Conservation (phyloP, 2,888 invertebrate species). For the Acrobasis consociella region DNA sequence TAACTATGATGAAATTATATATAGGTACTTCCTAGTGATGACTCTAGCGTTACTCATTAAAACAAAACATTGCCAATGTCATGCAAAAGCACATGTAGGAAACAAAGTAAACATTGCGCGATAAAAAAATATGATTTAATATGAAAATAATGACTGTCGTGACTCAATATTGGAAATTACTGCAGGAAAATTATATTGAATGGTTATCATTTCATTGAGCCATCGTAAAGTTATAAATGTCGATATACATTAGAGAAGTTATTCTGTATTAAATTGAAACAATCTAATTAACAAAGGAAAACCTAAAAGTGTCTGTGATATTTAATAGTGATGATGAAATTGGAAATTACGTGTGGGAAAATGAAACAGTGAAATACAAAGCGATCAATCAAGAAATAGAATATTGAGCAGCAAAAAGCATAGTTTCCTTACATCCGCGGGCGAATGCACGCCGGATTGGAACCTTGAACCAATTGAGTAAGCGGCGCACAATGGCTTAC, state of each 20-base stretch:
- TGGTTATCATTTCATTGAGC: background rate
- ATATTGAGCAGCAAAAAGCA: slow-evolving; percentile 17
- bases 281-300: slow-evolving; percentile 4
- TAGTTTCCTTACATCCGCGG: slow-evolving; percentile 77
- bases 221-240: background rate
- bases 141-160: background rate
- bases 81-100: slow-evolving; percentile 19
- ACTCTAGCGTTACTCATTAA: background rate
- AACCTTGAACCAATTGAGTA: slow-evolving; percentile 82
- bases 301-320: no score
- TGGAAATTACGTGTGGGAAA: background rate
- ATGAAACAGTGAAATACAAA: background rate
- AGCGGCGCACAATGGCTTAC: slow-evolving; percentile 76
- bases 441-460: slow-evolving; percentile 72
- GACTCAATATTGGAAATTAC: background rate
- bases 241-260: background rate
- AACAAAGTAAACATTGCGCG: slow-evolving; percentile 10
- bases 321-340: background rate
- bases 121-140: background rate
- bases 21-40: slow-evolving; percentile 9
- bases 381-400: slow-evolving; percentile 12
- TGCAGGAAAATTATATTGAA: slow-evolving; percentile 7
- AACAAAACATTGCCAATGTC: slow-evolving; percentile 17
- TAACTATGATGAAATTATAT: background rate
- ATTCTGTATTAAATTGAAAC: background rate